Base-by-base conservation (phyloP, 2,113 vertebrate genomes). In the Chloropsis hardwickii region DNA sequence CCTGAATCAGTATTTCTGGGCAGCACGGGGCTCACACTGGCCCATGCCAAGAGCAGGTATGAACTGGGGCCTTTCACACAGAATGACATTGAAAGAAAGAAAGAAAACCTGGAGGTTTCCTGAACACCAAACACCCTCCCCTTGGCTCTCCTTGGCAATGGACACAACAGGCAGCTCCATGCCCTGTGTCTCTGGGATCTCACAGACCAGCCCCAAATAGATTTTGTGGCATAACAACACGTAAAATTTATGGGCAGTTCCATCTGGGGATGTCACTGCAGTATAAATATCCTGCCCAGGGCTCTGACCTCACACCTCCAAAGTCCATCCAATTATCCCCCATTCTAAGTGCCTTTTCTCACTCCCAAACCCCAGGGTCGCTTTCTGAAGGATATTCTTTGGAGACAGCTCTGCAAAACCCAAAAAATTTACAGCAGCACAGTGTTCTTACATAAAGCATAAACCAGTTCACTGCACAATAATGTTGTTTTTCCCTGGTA, bases 351-450 rank as follows among this genome's bases (percentile, higher is more conserved):
- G 78, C 33, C 70, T 94, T 17, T 90, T 86, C 94, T 66, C 87
- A 80, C 64, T 64, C 71, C 74, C 28, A 81, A 86, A 85, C 58
- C 79, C 85, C 0, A 0, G 0, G 0, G 62, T 23, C 0, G 0
- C 47, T 40, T 81, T 51, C 76, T 67, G 79, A 90, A 93, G 69
- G 87, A n/a, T 83, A 14, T 37, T 94, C 88, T 91, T 87, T 21
- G 61, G 89, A 91, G 71, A 67, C 47, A 64, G 64, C 66, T 70
- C 84, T 14, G 51, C 65, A 93, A 93, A 95, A 93, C 19, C 15
- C 76, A 90, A 54, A 79, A 62, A 42, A 91, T 95, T 88, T 73
- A 69, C 93, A 83, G 81, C 42, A 82, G 37, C 50, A 71, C 53
- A 37, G 33, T 78, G 88, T 56, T 86, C 92, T 83, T 86, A 74